Base-by-base conservation (phyloP, 2,888 invertebrate species). In the Cyclophora punctaria region DNA sequence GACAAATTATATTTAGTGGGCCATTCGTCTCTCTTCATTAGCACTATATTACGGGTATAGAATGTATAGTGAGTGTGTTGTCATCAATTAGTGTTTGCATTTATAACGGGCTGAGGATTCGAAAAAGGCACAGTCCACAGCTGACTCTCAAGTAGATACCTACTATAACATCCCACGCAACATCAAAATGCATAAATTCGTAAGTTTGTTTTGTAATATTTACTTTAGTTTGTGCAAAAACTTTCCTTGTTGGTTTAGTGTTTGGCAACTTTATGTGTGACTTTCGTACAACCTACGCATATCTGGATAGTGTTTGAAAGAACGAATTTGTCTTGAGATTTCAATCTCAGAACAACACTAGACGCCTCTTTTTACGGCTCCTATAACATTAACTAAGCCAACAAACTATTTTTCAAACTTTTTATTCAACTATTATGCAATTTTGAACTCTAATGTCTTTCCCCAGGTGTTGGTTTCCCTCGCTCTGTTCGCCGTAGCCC, bases 131-230 rank as follows among this genome's bases (percentile, higher is more conserved):
- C 80, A 83, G 69, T 80, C 71, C 55, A 56, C 69, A 59, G 58
- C 63, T 56, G 73, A 62, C 62, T 65, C 51, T 56, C 57, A 51
- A 58, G 58, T 63, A 64, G 63, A 63, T 59, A 63, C 64, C 59
- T 60, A 57, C 58, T 48, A 53, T 2, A 20, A 54, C 58, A 60
- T 57, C 63, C 53, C 50, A 57, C 48, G 55, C 61, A 54, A 54
- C 48, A 53, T 56, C 64, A 78, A 73, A 68, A 83, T 83, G 83
- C 75, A 79, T 59, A 80, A 77, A 72, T 64, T 76, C 69, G 83
- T 83, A 60, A 79, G 83, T 80, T 49, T 20, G 4, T 3, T 41
- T 43, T 41, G n/a, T 20, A 20, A 20, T 20, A 20, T 20, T 20
- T 44, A 2, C n/a, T 42, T 48, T 40, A 34, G 6, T 4, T n/a